phyloP scores from a whole-genome alignment of 2,888 invertebrate genomes.

The Drosophila nr. perissopoda region DNA sequence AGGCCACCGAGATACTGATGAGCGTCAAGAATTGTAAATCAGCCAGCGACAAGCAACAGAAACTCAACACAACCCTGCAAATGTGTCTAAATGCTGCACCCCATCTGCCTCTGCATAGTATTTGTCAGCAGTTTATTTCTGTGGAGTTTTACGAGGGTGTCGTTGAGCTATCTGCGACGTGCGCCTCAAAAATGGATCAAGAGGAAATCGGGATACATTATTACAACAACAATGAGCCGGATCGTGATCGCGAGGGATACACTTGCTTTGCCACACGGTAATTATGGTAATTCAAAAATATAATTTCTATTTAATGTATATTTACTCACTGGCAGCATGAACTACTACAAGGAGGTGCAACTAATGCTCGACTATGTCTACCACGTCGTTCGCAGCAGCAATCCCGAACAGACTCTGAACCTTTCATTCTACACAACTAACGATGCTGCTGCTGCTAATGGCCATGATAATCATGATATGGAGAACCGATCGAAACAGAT shows the following conservation, averaged over 20 bases:
- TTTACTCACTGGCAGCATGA: slow-evolving; percentile 87
- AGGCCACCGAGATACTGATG: slow-evolving; percentile 96
- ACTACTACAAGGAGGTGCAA: slow-evolving; percentile 94
- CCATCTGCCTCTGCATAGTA: slow-evolving; percentile 92
- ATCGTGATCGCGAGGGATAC: slow-evolving; percentile 93
- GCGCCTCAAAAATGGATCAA: slow-evolving; percentile 95
- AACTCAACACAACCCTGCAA: slow-evolving; percentile 91
- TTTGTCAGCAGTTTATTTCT: slow-evolving; percentile 93
- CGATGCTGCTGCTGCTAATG: background rate
- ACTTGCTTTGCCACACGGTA: slow-evolving; percentile 89
- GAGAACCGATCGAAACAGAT: slow-evolving; percentile 81
- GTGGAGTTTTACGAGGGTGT: slow-evolving; percentile 95
- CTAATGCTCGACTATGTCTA: slow-evolving; percentile 88
- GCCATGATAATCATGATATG: slow-evolving; percentile 41
- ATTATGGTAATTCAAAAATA: background rate
- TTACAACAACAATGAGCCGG: slow-evolving; percentile 93
- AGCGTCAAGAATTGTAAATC: slow-evolving; percentile 91
- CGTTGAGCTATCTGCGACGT: slow-evolving; percentile 93
- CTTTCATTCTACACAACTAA: slow-evolving; percentile 31
- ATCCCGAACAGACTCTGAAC: slow-evolving; percentile 76
- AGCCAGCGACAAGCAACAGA: slow-evolving; percentile 90
- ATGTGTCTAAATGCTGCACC: slow-evolving; percentile 95
- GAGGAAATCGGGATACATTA: slow-evolving; percentile 94
- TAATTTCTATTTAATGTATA: background rate
- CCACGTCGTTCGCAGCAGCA: slow-evolving; percentile 74